Evolutionary conservation across 2,113 vertebrate genomes (phyloP), one percentile per base, ranked within the genome.

Genomic region (Balaenoptera acutorostrata): DNA sequence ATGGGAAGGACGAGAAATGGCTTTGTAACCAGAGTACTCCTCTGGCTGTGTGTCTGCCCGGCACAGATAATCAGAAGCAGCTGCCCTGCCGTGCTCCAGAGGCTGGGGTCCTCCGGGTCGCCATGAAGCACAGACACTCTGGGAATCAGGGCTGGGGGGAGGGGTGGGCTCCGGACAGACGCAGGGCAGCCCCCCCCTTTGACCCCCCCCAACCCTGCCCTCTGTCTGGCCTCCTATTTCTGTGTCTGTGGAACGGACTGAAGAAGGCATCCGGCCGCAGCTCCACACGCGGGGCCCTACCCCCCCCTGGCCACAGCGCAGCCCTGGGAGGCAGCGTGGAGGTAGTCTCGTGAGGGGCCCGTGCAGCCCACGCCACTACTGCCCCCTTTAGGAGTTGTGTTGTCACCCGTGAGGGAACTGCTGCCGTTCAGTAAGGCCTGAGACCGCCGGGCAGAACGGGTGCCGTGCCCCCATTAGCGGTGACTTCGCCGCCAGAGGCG

Each of bases 31-130:
- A 33, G 57, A 92, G 69, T 44, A 4, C 71, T 57, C 85, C 33
- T 75, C 90, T 88, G 63, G 77, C 90, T 94, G 3, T 90, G 63
- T 63, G 57, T 89, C 68, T 90, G 21, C 88, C 44, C 93, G 55
- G 25, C 63, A 84, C 57, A 92, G 89, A 87, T 86, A 92, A 96
- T 95, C 80, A 72, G 92, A 96, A 97, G 84, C 89, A 96, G 93
- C 83, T 97, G 92, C 36, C 78, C 78, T 41, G 17, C 20, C 11
- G 74, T 72, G 88, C 86, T 96, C 49, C 66, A 29, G 44, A 88
- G 85, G 94, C 72, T 78, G 95, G 91, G 95, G 64, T 96, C 97
- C 87, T 93, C 63, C 89, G 41, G 15, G 61, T 29, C 63, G 92
- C 92, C 39, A 3, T 39, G 81, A 88, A 87, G 49, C 0, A 3